Base-by-base conservation (phyloP, 2,888 invertebrate genomes). In the Trisateles emortualis region DNA sequence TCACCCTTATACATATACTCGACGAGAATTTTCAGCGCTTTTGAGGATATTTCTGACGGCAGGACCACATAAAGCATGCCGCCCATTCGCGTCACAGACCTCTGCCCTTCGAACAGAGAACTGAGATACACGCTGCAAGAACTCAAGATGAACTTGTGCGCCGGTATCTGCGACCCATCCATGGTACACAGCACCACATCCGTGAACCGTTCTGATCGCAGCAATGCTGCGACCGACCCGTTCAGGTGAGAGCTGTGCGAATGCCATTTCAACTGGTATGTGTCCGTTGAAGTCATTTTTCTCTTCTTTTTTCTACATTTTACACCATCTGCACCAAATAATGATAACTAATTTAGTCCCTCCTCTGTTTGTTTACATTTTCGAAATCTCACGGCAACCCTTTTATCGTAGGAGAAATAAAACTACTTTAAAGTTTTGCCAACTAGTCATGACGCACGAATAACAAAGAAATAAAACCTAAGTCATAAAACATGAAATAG, bases 221-320 rank as follows among this genome's bases (percentile, higher is more conserved):
- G 94, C 75, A 96, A 86, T 13, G 96, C 95, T 54, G 97, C 96
- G 43, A 97, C 96, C 59, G 96, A 97, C 45, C 96, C 95, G 87
- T 97, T 97, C 74, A 97, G 93, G 89, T 97, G 96, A 24, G 96
- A 94, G 75, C 96, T 95, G 92, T 96, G 97, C 67, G 97, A 97
- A 87, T 97, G 96, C 97, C 97, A 97, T 93, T 97, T 97, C 47
- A 97, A 93, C 87, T 97, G 97, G 86, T 97, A 97, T 74, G 97
- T 97, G 86, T 97, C 97, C 75, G 94, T 93, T 58, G 93, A 90
- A 70, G 92, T 93, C 89, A 93, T 92, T 68, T 68, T 82, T 45
- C 41, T 47, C 55, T 26, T n/a, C 14, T 48, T 35, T 52, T 47
- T 52, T 61, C 71, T 68, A 67, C 59, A 60, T 60, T 62, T 56